phyloP scores from a whole-genome alignment of 2,888 invertebrate species.

The Caenorhabditis sp. region DNA sequence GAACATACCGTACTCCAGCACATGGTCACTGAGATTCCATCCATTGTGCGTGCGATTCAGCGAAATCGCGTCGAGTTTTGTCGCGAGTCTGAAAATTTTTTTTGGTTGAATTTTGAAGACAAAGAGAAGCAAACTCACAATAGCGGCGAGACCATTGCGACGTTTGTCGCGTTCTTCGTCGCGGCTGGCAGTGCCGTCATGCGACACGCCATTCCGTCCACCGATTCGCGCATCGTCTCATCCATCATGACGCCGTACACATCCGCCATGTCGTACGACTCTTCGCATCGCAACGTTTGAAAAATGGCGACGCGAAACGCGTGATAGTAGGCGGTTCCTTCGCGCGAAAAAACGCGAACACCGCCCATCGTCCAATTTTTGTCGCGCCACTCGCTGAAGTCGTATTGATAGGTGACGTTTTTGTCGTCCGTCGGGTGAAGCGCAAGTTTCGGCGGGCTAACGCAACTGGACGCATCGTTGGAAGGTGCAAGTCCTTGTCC shows the following conservation, averaged over 20 bases:
- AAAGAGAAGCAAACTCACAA: constrained; percentile 47
- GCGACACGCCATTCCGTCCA: constrained; percentile 57
- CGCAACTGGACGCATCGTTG: neutral
- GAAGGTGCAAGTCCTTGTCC: constrained; percentile 21
- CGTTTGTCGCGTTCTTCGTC: constrained; percentile 40
- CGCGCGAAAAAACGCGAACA: constrained; percentile 68
- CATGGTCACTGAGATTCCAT: constrained; percentile 54
- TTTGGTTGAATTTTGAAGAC: too few species aligned
- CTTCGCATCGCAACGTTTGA: constrained; percentile 51
- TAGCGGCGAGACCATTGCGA: constrained; percentile 57
- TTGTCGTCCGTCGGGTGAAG: neutral
- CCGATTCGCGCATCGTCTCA: constrained; percentile 21
- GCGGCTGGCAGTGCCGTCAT: constrained; percentile 60
- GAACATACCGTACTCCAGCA: constrained; percentile 66
- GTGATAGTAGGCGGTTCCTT: constrained; percentile 68
- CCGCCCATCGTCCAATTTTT: constrained; percentile 72
- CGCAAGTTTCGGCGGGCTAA: neutral
- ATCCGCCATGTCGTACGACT: constrained; percentile 42
- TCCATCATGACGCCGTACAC: constrained; percentile 18
- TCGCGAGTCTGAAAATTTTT: constrained; percentile 51
- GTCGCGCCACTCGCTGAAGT: constrained; percentile 2
- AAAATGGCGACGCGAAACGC: constrained; percentile 63
- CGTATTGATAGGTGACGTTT: neutral
- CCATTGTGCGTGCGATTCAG: constrained; percentile 42
- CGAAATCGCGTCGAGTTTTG: constrained; percentile 52